Base-by-base conservation (phyloP, 2,888 invertebrate species). In the Notodonta ziczac region DNA sequence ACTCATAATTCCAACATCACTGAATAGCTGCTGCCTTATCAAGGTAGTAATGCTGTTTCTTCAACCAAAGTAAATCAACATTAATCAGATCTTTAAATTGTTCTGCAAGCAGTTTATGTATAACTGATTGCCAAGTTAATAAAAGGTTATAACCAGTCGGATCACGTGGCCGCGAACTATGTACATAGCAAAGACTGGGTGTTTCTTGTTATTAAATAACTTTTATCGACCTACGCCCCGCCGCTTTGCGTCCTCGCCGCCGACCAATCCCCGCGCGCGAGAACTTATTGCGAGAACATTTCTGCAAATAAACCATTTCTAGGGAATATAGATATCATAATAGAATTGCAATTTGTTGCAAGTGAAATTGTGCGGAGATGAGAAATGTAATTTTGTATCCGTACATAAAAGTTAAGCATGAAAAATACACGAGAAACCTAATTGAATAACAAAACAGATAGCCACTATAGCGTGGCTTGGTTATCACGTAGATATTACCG, bases 201-300 rank as follows among this genome's bases (percentile, higher is more conserved):
- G 85, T 86, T 87, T 82, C 86, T 87, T 86, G 84, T 88, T 91
- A 90, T 91, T 91, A 89, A 91, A 91, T 91, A 91, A 91, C 86
- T 91, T 91, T 90, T 88, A 89, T 89, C 86, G 86, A 88, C 83
- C 86, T 79, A 78, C 81, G 73, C 83, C 81, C 78, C 76, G 72
- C 66, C 76, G 73, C 75, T 72, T 72, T 74, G 75, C 75, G 74
- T 69, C 72, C 66, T 69, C 72, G 70, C 71, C 73, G 66, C 68
- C 63, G 58, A 70, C 72, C 71, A 74, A 77, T 70, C 75, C 70
- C 74, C 68, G 60, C 70, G 69, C 62, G 66, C 24, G 66, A 69
- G 62, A 81, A 79, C 77, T 80, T 81, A 78, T 81, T 80, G 80
- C 73, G 75, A 74, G 73, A 67, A 76, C 73, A 75, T 61, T 75